Conservation (phyloP, 2,888 invertebrate species). For the Vesta saturnalis region DNA sequence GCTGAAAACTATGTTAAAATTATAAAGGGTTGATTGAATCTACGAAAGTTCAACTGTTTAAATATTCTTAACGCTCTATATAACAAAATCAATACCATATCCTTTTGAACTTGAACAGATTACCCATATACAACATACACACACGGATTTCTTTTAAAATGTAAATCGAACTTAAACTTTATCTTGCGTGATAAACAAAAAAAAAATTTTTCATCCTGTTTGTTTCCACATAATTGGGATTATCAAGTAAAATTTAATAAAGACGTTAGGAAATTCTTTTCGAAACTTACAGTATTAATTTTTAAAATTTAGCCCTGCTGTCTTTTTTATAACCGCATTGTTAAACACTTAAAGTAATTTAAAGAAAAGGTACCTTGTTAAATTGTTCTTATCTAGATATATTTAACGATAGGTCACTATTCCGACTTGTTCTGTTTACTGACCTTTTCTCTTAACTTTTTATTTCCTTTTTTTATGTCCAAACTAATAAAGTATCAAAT, state of each 20-base stretch:
- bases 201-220: not conserved
- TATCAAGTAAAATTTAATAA: not conserved
- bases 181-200: not conserved
- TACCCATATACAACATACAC: not conserved
- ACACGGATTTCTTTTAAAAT: not conserved
- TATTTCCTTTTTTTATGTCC: constrained; percentile 17
- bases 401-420: not conserved
- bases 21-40: too few species aligned
- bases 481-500: constrained; percentile 22
- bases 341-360: not conserved
- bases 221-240: not conserved
- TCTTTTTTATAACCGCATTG: not conserved
- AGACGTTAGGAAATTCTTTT: not conserved
- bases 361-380: too few species aligned
- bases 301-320: not conserved
- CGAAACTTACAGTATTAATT: not conserved
- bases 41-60: too few species aligned
- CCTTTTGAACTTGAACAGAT: constrained; percentile 1
- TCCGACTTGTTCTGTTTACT: constrained; percentile 11
- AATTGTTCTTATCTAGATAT: not conserved
- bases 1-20: too few species aligned
- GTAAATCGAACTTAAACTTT: constrained; percentile 1
- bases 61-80: not conserved
- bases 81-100: constrained; percentile 1
- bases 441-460: constrained; percentile 11